Conservation (phyloP, 1,140 invertebrate genomes). For the Gonioctena quinquepunctata region DNA sequence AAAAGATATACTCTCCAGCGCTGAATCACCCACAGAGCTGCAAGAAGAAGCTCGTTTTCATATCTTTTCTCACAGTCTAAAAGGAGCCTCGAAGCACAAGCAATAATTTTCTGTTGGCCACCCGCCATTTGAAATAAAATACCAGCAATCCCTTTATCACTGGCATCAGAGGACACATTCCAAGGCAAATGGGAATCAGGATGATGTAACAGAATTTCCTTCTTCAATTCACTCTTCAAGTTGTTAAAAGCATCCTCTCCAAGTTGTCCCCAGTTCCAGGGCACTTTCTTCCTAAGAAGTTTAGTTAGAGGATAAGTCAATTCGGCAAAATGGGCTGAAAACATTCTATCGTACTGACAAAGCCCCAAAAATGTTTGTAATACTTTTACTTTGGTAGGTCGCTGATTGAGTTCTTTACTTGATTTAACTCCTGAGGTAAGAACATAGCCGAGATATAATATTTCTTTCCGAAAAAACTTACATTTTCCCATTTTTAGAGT, state of each 20-base stretch:
- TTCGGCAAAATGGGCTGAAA: background rate
- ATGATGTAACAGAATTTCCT: background rate
- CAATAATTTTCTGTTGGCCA: background rate
- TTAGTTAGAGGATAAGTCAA: background rate
- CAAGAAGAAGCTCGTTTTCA: background rate
- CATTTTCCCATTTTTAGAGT: background rate
- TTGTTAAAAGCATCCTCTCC: background rate
- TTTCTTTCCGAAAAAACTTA: background rate
- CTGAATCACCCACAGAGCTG: background rate
- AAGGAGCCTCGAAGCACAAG: background rate
- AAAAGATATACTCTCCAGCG: background rate
- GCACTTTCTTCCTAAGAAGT: background rate
- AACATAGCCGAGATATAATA: background rate
- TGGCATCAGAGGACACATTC: background rate
- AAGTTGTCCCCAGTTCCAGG: background rate
- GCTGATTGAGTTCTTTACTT: background rate
- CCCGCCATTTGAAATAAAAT: background rate
- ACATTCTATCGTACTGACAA: background rate
- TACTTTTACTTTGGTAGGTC: background rate
- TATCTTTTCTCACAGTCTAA: background rate
- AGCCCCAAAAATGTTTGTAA: background rate
- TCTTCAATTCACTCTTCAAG: background rate
- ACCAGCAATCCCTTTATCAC: background rate
- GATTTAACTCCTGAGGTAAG: background rate
- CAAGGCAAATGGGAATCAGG: background rate